Percentiles rank a stretch among this genome's conserved stretches.
Evolutionary conservation across 35 echinoderm and acorn worm species (phyloP).

Genomic region (Heliocidaris erythrogramma): DNA sequence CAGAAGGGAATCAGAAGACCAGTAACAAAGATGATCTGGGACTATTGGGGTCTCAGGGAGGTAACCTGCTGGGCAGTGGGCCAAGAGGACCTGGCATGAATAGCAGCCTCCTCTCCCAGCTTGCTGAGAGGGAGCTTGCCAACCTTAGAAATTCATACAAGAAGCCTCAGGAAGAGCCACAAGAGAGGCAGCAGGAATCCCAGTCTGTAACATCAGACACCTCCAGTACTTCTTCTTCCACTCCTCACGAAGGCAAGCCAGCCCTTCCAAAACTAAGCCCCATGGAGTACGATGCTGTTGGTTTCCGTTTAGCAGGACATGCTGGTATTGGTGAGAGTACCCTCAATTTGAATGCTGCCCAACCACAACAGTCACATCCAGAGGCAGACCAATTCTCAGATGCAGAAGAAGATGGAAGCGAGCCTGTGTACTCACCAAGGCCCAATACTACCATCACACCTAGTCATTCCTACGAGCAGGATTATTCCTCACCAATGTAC

Average conservation of each 20-base stretch:
- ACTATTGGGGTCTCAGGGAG: background rate
- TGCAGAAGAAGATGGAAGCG: constrained; percentile 81
- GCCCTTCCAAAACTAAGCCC: constrained; percentile 80
- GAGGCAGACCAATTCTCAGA: constrained; percentile 96
- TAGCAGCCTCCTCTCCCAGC: constrained; percentile 62
- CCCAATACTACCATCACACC: constrained; percentile 5
- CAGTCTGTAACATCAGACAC: constrained; percentile 64
- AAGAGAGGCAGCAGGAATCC: constrained; percentile 33
- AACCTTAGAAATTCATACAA: constrained; percentile 69
- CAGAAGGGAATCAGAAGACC: constrained; percentile 48
- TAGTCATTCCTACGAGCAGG: constrained; percentile 31
- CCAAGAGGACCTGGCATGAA: constrained; percentile 57
- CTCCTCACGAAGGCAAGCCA: constrained; percentile 50
- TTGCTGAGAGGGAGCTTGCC: constrained; percentile 71
- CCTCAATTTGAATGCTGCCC: constrained; percentile 61
- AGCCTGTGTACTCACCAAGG: constrained; percentile 6
- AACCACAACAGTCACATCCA: constrained; percentile 56
- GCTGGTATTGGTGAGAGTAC: constrained; percentile 73
- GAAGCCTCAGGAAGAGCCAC: constrained; percentile 54
- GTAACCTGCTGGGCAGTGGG: background rate
- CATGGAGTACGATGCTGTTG: constrained; percentile 90
- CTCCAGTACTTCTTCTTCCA: constrained; percentile 68
- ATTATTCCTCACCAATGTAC: constrained; percentile 41
- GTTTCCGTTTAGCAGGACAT: constrained; percentile 81
- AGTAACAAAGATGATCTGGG: constrained; percentile 41